Base-by-base conservation (phyloP, 2,797 vertebrate species). In the Microtus agrestis region DNA sequence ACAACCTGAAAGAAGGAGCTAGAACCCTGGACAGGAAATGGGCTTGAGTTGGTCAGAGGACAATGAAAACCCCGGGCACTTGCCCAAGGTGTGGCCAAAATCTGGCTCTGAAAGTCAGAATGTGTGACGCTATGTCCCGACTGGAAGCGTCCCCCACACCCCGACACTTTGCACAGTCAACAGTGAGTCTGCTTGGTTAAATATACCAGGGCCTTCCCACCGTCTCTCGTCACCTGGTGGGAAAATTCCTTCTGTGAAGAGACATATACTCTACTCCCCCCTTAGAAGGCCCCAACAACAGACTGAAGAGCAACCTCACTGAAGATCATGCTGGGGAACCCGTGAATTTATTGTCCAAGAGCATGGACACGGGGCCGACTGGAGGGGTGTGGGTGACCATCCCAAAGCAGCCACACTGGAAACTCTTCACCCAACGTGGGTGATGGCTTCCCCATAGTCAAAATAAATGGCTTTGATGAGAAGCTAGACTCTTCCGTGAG, bases 1-100 rank as follows among this genome's bases (percentile, higher is more conserved):
- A 91, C 95, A 95, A 79, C 85, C 89, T 43, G 29, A 71, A 95
- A 92, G 61, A 91, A 76, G 43, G 76, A 93, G 76, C 65, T 67
- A 85, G 86, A 43, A 63, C 31, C 73, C 78, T 40, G 71, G 80
- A 63, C 61, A 21, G 43, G 21, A 78, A 65, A 43, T 48, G 31
- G 54, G 29, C 84, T 95, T 77, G 34, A 86, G 88, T 23, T 78
- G 82, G 29, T 27, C 63, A 1, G 2, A 85, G 77, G 46, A 73
- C 78, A 79, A 87, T 11, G 14, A 95, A 92, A 89, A 90, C 48
- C 71, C 69, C 8, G 37, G 31, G 51, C 48, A 67, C 74, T 81
- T 46, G 37, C 80, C 69, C 93, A 84, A 40, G 46, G 65, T 37
- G 73, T 13, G 25, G 56, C 65, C 54, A 17, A n/a, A 37, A 29